These are phyloP conservation scores for Neogobius melanostomus DNA, from an alignment of 2,113 vertebrate species.

Conservation along the genomic window DNA sequence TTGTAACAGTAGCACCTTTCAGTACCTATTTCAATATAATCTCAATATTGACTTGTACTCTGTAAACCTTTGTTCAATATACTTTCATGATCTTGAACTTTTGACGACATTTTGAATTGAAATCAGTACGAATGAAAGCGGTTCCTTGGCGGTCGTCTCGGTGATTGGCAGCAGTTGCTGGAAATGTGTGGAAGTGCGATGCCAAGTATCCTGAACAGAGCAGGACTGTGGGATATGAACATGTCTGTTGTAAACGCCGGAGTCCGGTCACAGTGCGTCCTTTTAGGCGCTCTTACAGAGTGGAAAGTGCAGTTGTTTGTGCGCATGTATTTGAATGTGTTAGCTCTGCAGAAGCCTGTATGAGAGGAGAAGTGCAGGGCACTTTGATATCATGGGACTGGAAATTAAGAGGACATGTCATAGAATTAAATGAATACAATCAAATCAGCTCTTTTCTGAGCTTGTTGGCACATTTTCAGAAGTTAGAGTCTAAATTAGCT, in stretches of 20 bases:
- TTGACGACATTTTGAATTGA: slow-evolving; percentile 18
- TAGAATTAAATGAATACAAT: no score
- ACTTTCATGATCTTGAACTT: neutral
- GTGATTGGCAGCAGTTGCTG: slow-evolving; percentile 32
- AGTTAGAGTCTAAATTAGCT: no score
- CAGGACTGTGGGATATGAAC: slow-evolving; percentile 44
- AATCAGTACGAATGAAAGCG: slow-evolving; percentile 22
- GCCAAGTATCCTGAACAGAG: slow-evolving; percentile 30
- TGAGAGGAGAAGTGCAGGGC: neutral
- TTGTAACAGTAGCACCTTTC: no score
- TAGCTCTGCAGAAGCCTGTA: slow-evolving; percentile 8
- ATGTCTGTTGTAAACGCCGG: slow-evolving; percentile 20
- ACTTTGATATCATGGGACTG: no score
- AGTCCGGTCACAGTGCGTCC: slow-evolving; percentile 22
- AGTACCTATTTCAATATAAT: no score
- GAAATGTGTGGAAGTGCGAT: slow-evolving; percentile 46
- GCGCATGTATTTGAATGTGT: slow-evolving; percentile 27
- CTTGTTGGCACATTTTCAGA: no score
- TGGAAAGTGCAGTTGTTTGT: neutral
- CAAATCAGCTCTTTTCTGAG: no score
- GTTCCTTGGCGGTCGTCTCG: slow-evolving; percentile 15
- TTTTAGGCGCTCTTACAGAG: slow-evolving; percentile 11
- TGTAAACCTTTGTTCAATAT: no score
- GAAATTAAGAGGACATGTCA: no score
- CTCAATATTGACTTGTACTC: no score